These are phyloP conservation scores for Hippoglossus hippoglossus DNA, from an alignment of 2,797 vertebrate genomes.

Conservation along the genomic window DNA sequence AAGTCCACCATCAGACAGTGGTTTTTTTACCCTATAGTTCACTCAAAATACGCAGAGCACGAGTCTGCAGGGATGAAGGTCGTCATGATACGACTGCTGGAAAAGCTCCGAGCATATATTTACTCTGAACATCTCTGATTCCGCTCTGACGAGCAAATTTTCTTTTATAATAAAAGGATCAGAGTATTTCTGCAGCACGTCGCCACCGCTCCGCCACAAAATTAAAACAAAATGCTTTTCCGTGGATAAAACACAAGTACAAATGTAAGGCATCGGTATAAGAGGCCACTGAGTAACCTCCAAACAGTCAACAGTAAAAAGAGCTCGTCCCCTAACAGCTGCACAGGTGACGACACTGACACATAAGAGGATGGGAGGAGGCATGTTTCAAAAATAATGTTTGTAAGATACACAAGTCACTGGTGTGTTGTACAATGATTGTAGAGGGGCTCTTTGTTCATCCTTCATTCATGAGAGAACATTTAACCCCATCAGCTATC, in stretches of 20 bases:
- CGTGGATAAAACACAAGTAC: conserved; percentile 60
- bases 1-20: conserved; percentile 60
- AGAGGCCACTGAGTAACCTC: conserved; percentile 53
- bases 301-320: conserved; percentile 41
- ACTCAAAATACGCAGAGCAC: conserved; percentile 15
- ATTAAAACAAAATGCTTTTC: conserved; percentile 48
- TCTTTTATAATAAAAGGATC: not conserved
- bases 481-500: conserved; percentile 15
- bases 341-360: conserved; percentile 42
- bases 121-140: conserved; percentile 8
- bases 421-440: conserved; percentile 42
- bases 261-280: conserved; percentile 79
- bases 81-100: conserved; percentile 7
- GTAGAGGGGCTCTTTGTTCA: conserved; percentile 13
- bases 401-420: conserved; percentile 42
- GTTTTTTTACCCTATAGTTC: conserved; percentile 57
- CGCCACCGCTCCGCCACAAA: conserved; percentile 13
- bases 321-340: conserved; percentile 52
- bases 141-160: not conserved
- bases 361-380: conserved; percentile 38
- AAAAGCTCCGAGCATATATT: conserved; percentile 15
- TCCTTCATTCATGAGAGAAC: conserved; percentile 35
- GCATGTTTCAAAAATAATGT: conserved; percentile 43
- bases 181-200: conserved; percentile 20
- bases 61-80: conserved; percentile 7